phyloP scores from a whole-genome alignment of 2,888 invertebrate genomes.

The Drosophila rellima region DNA sequence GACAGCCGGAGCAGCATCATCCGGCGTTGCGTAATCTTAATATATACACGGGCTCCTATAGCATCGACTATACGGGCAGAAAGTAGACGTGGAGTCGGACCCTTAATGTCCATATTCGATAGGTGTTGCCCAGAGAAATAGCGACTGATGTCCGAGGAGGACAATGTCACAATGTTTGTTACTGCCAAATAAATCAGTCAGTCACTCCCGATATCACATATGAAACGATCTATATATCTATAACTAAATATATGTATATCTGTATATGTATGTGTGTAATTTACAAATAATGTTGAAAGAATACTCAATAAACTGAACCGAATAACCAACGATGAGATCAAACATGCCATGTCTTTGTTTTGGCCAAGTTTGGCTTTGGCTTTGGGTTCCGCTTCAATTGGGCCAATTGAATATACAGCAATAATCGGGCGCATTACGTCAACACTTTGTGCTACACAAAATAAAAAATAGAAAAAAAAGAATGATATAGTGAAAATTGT shows the following conservation, averaged over 20 bases:
- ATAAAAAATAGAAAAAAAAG: constrained; percentile 41
- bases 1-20: constrained; percentile 89
- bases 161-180: constrained; percentile 63
- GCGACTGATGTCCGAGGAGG: constrained; percentile 62
- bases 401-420: constrained; percentile 52
- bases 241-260: constrained; percentile 30
- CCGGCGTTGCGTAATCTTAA: constrained; percentile 90
- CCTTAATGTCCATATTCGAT: constrained; percentile 11
- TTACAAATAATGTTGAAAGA: constrained; percentile 33
- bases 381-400: constrained; percentile 71
- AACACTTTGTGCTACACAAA: constrained; percentile 46
- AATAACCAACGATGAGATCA: constrained; percentile 41
- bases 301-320: constrained; percentile 49
- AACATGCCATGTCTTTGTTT: constrained; percentile 28
- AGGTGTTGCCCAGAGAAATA: constrained; percentile 43
- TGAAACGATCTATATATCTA: constrained; percentile 35
- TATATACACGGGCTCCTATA: constrained; percentile 91
- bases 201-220: constrained; percentile 68
- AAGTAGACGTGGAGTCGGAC: constrained; percentile 65
- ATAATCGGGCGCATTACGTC: constrained; percentile 71
- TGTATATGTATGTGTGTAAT: constrained; percentile 45
- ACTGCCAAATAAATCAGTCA: constrained; percentile 82
- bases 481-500: constrained; percentile 70
- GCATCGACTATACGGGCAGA: constrained; percentile 90
- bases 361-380: constrained; percentile 16